Evolutionary conservation across 2,797 vertebrate species (phyloP).

Genomic region (Serranus cabrilla): DNA sequence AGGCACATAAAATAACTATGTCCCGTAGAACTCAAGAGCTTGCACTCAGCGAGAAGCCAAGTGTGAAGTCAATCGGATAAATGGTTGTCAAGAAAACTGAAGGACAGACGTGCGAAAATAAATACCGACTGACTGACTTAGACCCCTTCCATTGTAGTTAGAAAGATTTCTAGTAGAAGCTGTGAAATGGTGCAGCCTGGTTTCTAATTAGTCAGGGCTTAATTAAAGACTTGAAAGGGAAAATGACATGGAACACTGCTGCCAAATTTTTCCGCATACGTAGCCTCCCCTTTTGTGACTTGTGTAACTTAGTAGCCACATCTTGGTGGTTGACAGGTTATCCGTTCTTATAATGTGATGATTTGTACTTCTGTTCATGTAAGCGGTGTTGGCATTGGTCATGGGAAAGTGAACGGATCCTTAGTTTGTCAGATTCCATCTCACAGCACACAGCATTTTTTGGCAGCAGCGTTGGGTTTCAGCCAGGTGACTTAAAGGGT

Average conservation of each 20-base stretch:
- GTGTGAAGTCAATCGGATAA: no score
- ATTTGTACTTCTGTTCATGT: background rate
- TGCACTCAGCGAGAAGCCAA: no score
- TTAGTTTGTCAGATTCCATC: slow-evolving; percentile 63
- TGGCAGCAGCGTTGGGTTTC: slow-evolving; percentile 52
- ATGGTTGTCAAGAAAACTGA: no score
- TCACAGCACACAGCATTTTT: slow-evolving; percentile 37
- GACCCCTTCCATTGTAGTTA: no score
- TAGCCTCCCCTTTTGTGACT: background rate
- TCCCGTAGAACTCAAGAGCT: no score
- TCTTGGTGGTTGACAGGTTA: background rate
- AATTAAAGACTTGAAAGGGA: background rate
- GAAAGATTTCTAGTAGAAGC: background rate
- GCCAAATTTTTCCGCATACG: background rate
- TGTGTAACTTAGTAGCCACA: background rate
- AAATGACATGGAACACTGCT: background rate
- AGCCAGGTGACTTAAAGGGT: slow-evolving; percentile 66
- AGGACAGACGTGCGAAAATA: no score
- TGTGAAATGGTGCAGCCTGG: no score
- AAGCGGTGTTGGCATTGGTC: slow-evolving; percentile 13
- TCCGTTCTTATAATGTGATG: background rate
- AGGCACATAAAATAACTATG: no score
- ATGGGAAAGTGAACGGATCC: slow-evolving; percentile 61
- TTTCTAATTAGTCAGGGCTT: background rate
- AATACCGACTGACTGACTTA: no score